Evolutionary conservation across 2,888 invertebrate genomes (phyloP).

Genomic region (Geophilus truncorum): DNA sequence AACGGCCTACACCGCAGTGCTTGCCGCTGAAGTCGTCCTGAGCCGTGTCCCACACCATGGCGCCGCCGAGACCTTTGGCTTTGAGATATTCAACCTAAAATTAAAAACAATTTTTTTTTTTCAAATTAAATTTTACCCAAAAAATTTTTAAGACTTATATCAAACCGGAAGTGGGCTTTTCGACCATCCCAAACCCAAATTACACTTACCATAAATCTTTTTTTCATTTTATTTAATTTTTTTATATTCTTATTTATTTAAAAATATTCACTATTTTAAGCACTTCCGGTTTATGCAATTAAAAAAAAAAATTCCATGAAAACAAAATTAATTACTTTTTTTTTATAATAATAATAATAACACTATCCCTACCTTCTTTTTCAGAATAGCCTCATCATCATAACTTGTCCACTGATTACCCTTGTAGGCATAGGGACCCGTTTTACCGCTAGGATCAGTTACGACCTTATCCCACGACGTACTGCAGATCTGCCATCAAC

Average conservation of each 20-base stretch:
- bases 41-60: conserved; percentile 72
- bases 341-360: background rate
- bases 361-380: conserved; percentile 35
- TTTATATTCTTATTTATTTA: too few relatives aligned
- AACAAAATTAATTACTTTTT: background rate
- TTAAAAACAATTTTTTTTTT: background rate
- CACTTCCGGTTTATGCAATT: too few relatives aligned
- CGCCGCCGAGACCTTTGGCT: conserved; percentile 61
- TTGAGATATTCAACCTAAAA: conserved; percentile 58
- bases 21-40: conserved; percentile 63
- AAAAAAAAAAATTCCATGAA: background rate
- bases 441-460: conserved; percentile 11
- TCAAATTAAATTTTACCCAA: background rate
- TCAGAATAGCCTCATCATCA: conserved; percentile 38
- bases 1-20: background rate
- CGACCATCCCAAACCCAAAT: too few relatives aligned
- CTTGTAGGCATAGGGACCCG: conserved; percentile 38
- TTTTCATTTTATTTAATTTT: too few relatives aligned
- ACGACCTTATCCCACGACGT: background rate
- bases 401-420: conserved; percentile 40
- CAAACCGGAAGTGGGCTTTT: too few relatives aligned
- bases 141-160: too few relatives aligned
- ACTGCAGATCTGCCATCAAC: background rate
- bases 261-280: too few relatives aligned
- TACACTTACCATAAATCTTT: too few relatives aligned